Evolutionary conservation across 2,113 vertebrate species (phyloP).

Genomic region (Sylvilagus bachmani): DNA sequence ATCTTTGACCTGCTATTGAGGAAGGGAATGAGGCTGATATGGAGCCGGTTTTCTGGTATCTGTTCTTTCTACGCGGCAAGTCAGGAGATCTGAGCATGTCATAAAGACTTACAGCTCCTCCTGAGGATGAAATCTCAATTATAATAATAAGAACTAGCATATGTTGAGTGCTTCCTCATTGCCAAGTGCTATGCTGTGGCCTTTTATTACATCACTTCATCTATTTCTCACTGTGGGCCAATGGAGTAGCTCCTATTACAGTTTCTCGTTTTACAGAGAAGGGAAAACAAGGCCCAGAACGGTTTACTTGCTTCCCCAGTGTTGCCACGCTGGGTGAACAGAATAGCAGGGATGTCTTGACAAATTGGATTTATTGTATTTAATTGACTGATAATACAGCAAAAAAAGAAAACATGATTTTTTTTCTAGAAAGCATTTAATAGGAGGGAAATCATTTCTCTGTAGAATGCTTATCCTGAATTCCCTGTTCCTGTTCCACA

Average conservation of each 20-base stretch:
- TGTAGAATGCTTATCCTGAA: not conserved
- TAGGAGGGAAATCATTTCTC: not conserved
- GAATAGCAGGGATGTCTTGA: not conserved
- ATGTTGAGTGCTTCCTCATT: not conserved
- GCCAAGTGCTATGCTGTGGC: not conserved
- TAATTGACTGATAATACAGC: not conserved
- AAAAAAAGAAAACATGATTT: not conserved
- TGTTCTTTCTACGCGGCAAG: not conserved
- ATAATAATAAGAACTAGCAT: not conserved
- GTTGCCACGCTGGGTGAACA: not conserved
- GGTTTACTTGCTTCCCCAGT: not conserved
- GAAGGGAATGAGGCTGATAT: not conserved
- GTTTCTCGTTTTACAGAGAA: constrained; percentile 4
- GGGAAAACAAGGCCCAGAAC: not conserved
- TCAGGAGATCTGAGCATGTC: not conserved
- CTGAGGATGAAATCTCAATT: not conserved
- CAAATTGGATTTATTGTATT: not conserved
- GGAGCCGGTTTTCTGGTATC: not conserved
- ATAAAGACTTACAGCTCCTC: not conserved
- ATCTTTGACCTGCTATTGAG: constrained; percentile 12
- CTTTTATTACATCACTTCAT: not conserved
- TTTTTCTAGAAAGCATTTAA: not conserved
- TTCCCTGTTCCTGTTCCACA: not conserved
- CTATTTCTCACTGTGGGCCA: not conserved
- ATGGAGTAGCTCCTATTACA: not conserved